Evolutionary conservation across 92 coral and sea anemone genomes (phyloP).

Genomic region (Phenganax stokvisi): DNA sequence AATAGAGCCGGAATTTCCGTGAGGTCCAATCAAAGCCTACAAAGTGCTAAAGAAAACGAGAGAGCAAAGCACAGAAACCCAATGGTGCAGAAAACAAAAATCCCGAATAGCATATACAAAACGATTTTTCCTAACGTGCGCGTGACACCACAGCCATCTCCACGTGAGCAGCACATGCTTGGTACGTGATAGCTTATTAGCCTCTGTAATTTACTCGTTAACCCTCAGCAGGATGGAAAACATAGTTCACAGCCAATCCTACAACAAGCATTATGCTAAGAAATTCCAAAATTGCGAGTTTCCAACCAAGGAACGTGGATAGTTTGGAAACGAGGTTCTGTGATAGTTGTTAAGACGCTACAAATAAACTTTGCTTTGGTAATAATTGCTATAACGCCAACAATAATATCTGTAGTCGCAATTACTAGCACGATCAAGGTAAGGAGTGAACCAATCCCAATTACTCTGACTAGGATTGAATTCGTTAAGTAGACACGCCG

Average conservation of each 20-base stretch:
- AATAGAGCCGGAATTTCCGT: slow-evolving; percentile 72
- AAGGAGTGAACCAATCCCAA: slow-evolving; percentile 68
- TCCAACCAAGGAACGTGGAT: slow-evolving; percentile 62
- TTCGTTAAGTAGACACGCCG: no score
- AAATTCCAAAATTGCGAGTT: slow-evolving; percentile 84
- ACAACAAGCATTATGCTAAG: slow-evolving; percentile 84
- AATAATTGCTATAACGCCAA: slow-evolving; percentile 83
- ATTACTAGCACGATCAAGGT: slow-evolving; percentile 73
- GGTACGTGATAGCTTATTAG: slow-evolving; percentile 48
- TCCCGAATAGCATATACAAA: slow-evolving; percentile 84
- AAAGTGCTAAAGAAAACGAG: slow-evolving; percentile 66
- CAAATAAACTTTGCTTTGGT: slow-evolving; percentile 81
- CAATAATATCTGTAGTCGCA: slow-evolving; percentile 85
- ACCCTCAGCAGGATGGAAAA: slow-evolving; percentile 92
- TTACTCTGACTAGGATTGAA: slow-evolving; percentile 57
- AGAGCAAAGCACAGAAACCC: slow-evolving; percentile 50
- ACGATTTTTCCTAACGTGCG: slow-evolving; percentile 78
- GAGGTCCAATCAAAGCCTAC: slow-evolving; percentile 73
- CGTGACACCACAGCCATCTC: slow-evolving; percentile 86
- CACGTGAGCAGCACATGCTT: slow-evolving; percentile 69
- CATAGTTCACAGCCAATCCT: slow-evolving; percentile 90
- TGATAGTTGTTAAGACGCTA: slow-evolving; percentile 79
- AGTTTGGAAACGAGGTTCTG: no score
- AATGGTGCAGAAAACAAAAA: slow-evolving; percentile 81
- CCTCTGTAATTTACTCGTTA: slow-evolving; percentile 46